Evolutionary conservation across 2,113 vertebrate species (phyloP).

Genomic region (Eira barbara): DNA sequence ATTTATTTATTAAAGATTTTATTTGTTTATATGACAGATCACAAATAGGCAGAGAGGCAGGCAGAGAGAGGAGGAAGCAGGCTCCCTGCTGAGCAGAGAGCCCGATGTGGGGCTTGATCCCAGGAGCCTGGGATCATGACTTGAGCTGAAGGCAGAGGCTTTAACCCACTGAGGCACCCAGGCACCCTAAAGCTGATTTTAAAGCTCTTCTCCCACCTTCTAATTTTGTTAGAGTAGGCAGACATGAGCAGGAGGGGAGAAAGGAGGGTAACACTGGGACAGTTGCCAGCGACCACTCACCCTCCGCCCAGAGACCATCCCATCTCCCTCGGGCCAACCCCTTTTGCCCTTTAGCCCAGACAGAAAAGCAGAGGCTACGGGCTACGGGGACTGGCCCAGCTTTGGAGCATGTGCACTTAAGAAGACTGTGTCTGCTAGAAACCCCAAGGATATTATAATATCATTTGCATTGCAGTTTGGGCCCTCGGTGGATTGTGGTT

Average conservation of each 20-base stretch:
- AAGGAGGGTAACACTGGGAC: not conserved
- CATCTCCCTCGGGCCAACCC: not conserved
- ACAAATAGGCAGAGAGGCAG: no score
- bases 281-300: not conserved
- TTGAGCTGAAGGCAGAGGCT: no score
- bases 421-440: not conserved
- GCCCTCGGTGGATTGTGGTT: not conserved
- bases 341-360: not conserved
- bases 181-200: not conserved
- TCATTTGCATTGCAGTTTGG: not conserved
- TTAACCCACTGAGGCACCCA: no score
- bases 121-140: no score
- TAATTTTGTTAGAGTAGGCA: not conserved
- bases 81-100: no score
- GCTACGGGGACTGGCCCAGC: not conserved
- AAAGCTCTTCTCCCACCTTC: not conserved
- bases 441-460: not conserved
- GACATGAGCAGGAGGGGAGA: not conserved
- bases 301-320: not conserved
- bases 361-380: not conserved
- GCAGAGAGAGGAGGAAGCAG: no score
- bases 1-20: no score
- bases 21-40: no score
- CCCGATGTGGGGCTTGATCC: no score
- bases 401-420: not conserved